Base-by-base conservation (phyloP, 2,797 vertebrate genomes). In the Orientallactaga sibirica region DNA sequence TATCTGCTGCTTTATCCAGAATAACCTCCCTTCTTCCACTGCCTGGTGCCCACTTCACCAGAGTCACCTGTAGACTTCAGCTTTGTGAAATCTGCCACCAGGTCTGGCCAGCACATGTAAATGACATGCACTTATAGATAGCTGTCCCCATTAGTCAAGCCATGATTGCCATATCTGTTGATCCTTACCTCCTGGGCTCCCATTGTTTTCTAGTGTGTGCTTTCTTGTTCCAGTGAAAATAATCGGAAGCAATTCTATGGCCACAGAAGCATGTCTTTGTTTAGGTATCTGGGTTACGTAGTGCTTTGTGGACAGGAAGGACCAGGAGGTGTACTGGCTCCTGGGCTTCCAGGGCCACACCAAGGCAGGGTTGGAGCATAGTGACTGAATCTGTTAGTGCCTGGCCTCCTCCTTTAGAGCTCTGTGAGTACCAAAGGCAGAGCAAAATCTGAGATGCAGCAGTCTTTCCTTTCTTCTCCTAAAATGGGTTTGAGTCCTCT, bases 401-500 rank as follows among this genome's bases (percentile, higher is more conserved):
- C 58, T 25, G 16, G 2, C 58, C 64, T 58, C 64, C 52, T 67
- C 25, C 66, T 62, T 67, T 75, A 52, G 70, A 9, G 48, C 55
- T 67, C 73, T 86, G 0, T 33, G 27, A 70, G 1, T 86, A 3
- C 78, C 25, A 33, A 79, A 81, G 43, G 58, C 48, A 90, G 52
- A 33, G 37, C 4, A n/a, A 29, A 73, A 27, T 73, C 84, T 81
- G 90, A 90, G 78, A 85, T 37, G 24, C 66, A 5, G 2, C 55
- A 22, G 20, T 58, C 10, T 83, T 92, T 41, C 55, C 76, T n/a
- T n/a, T n/a, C 52, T 75, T 91, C 11, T 87, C 66, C 0, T 83
- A 66, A 95, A 58, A 43, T 76, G 37, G 61, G 75, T 86, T 81
- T 87, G 55, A 74, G 83, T 91, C 77, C 94, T 82, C 90, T 85